A percentile compares a stretch with the other conserved stretches of the same genome.
Evolutionary conservation across 2,797 vertebrate species (phyloP).

Genomic region (Microctenopoma steveboyesi): DNA sequence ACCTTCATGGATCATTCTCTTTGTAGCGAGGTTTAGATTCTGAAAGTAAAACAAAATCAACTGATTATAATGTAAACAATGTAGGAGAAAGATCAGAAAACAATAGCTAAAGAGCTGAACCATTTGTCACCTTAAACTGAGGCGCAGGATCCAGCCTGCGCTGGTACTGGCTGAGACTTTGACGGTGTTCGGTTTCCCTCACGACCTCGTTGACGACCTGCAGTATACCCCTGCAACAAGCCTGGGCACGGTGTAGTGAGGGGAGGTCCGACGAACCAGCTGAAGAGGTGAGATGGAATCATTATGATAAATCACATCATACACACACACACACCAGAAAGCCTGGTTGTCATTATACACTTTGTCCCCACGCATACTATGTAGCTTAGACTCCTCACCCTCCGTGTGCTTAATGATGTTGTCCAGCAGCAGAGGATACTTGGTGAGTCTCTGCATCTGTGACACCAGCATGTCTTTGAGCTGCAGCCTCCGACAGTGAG

Average conservation of each 20-base stretch:
- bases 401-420: slow-evolving; percentile 97
- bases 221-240: slow-evolving; percentile 90
- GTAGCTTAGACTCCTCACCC: slow-evolving; percentile 53
- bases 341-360: too few relatives aligned
- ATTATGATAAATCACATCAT: background rate
- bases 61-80: too few relatives aligned
- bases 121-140: slow-evolving; percentile 86
- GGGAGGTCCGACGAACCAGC: slow-evolving; percentile 84
- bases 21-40: slow-evolving; percentile 91
- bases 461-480: slow-evolving; percentile 93
- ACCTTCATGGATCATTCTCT: slow-evolving; percentile 94
- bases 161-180: slow-evolving; percentile 90
- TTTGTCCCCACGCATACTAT: too few relatives aligned
- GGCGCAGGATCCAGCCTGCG: slow-evolving; percentile 90
- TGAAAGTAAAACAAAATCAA: slow-evolving; percentile 51
- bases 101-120: rapidly evolving
- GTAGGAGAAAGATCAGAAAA: background rate
- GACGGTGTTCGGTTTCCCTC: slow-evolving; percentile 88
- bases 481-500: slow-evolving; percentile 92
- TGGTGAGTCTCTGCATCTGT: slow-evolving; percentile 95
- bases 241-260: slow-evolving; percentile 86
- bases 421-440: slow-evolving; percentile 96
- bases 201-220: slow-evolving; percentile 90
- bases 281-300: slow-evolving; percentile 35
- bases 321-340: too few relatives aligned